Evolutionary conservation across 2,888 invertebrate species (phyloP).

Genomic region (Bellardia bayeri): DNA sequence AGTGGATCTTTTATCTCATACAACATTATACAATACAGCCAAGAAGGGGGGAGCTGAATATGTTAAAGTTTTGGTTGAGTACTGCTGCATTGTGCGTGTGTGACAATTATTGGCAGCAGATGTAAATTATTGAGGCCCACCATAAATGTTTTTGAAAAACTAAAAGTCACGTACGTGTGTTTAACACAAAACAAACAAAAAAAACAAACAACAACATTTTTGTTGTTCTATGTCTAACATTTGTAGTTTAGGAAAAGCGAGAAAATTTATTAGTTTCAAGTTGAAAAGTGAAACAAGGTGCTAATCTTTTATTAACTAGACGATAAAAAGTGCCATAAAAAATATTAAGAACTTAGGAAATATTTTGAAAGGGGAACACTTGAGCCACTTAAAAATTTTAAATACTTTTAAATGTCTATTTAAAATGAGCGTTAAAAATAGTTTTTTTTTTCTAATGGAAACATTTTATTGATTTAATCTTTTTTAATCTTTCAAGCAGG

Average conservation of each 20-base stretch:
- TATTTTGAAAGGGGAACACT: not conserved
- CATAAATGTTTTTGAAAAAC: slow-evolving; percentile 70
- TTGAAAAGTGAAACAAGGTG: slow-evolving; percentile 72
- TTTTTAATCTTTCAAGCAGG: not conserved
- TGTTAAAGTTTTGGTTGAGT: not conserved
- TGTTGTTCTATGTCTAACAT: slow-evolving; percentile 34
- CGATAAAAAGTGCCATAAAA: slow-evolving; percentile 47
- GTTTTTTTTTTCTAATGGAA: not conserved
- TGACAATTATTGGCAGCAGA: slow-evolving; percentile 72
- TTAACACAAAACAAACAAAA: slow-evolving; percentile 50
- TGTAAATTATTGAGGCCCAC: slow-evolving; percentile 75
- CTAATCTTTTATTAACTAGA: slow-evolving; percentile 70
- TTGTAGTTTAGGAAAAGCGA: slow-evolving; percentile 29
- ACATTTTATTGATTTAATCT: not conserved
- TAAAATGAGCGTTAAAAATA: too few relatives aligned
- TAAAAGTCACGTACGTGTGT: slow-evolving; percentile 75
- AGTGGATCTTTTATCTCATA: slow-evolving; percentile 22
- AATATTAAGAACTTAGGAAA: not conserved
- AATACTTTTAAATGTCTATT: not conserved
- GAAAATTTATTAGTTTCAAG: slow-evolving; percentile 68
- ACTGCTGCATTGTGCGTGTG: slow-evolving; percentile 52
- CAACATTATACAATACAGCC: not conserved
- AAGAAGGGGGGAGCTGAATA: not conserved
- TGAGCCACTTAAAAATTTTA: not conserved
- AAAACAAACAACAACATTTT: slow-evolving; percentile 55